Conservation (phyloP, 2,888 invertebrate species). For the Desoria tigrina region DNA sequence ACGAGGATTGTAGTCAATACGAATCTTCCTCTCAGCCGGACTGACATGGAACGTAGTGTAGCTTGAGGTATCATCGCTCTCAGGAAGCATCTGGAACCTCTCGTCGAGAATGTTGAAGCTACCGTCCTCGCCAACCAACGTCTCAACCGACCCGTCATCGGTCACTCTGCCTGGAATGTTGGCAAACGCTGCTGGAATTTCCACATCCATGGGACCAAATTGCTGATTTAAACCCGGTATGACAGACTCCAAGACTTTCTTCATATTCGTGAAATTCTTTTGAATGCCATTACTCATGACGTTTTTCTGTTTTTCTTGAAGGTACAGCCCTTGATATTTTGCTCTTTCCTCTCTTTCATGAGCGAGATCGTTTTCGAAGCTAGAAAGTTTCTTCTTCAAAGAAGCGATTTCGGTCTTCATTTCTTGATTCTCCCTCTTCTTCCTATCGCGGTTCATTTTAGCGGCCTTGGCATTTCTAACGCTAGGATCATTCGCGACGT, state of each 20-base stretch:
- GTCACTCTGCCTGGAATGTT: slow-evolving; percentile 15
- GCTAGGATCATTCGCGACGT: slow-evolving; percentile 38
- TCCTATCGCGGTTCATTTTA: slow-evolving; percentile 45
- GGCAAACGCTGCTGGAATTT: slow-evolving; percentile 10
- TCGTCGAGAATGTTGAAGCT: slow-evolving; percentile 6
- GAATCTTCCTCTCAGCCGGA: slow-evolving; percentile 12
- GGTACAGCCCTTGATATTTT: too few relatives aligned
- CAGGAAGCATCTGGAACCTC: neutral
- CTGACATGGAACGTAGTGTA: slow-evolving; percentile 15
- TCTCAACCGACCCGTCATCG: neutral
- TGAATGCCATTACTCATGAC: slow-evolving; percentile 9
- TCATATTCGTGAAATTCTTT: slow-evolving; percentile 15
- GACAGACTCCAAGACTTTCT: slow-evolving; percentile 20
- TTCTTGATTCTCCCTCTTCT: slow-evolving; percentile 41
- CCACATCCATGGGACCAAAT: slow-evolving; percentile 8
- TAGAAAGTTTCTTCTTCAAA: slow-evolving; percentile 4
- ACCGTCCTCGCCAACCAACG: too few relatives aligned
- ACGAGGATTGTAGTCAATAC: slow-evolving; percentile 25
- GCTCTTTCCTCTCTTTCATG: neutral
- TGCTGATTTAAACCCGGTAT: slow-evolving; percentile 9
- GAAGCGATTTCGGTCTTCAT: slow-evolving; percentile 14
- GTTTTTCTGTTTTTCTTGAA: neutral
- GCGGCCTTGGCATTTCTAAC: slow-evolving; percentile 50
- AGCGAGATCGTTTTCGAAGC: too few relatives aligned
- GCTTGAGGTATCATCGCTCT: neutral